phyloP scores from a whole-genome alignment of 2,888 invertebrate genomes.

The Falcaria lacertinaria region DNA sequence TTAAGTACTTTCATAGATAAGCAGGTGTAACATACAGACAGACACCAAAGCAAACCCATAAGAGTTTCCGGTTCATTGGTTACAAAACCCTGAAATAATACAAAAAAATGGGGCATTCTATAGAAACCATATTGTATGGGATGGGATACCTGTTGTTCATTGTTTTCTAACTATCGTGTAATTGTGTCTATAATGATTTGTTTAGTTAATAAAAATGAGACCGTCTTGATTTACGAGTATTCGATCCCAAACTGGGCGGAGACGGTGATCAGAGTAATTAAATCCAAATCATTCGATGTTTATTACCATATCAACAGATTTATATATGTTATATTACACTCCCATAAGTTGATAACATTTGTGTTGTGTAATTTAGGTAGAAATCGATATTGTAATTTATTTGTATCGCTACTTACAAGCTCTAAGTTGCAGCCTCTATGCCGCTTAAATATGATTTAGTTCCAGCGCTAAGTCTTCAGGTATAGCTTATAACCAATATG shows the following conservation, averaged over 20 bases:
- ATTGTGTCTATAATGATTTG: slow-evolving; percentile 73
- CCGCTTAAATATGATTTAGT: no score
- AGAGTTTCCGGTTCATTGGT: no score
- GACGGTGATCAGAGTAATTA: slow-evolving; percentile 63
- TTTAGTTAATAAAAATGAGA: slow-evolving; percentile 58
- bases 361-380: slow-evolving; percentile 38
- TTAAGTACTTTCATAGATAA: no score
- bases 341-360: slow-evolving; percentile 57
- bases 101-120: no score
- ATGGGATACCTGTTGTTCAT: slow-evolving; percentile 53
- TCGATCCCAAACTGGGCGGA: slow-evolving; percentile 57
- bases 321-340: slow-evolving; percentile 40
- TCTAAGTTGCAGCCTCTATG: no score
- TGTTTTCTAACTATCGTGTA: slow-evolving; percentile 67
- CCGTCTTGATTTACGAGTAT: slow-evolving; percentile 62
- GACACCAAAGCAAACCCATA: no score
- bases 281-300: slow-evolving; percentile 62
- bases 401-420: slow-evolving; percentile 41
- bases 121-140: no score
- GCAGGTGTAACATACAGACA: no score
- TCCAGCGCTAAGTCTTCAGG: no score
- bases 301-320: slow-evolving; percentile 51
- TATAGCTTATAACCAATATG: no score
- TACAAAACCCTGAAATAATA: no score
- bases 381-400: slow-evolving; percentile 38